Evolutionary conservation across 2,797 vertebrate genomes (phyloP).

Genomic region (Anisognathus igniventris): DNA sequence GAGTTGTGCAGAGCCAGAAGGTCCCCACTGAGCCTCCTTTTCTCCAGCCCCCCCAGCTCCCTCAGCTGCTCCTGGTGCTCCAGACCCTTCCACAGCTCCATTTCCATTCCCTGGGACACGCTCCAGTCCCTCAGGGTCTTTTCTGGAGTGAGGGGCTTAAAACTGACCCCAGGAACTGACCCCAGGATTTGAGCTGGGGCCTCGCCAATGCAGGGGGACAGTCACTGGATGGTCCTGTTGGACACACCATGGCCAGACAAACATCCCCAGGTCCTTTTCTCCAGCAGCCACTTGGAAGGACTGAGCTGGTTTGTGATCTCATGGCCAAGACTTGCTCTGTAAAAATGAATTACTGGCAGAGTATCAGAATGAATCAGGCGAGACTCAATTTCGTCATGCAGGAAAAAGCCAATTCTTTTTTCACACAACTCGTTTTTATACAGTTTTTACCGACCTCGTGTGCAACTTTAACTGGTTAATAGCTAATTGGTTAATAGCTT

Average conservation of each 20-base stretch:
- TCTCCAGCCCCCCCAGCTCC: neutral
- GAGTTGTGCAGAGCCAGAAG: neutral
- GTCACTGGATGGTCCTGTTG: neutral
- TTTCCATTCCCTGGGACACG: neutral
- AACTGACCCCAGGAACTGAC: neutral
- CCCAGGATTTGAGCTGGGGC: neutral
- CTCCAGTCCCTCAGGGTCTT: neutral
- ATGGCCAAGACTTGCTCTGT: neutral
- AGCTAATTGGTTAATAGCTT: neutral
- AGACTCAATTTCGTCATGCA: neutral
- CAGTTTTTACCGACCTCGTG: neutral
- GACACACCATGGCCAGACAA: neutral
- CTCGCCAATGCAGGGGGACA: neutral
- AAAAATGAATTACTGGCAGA: neutral
- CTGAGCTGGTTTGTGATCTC: neutral
- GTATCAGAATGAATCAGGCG: neutral
- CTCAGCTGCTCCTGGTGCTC: rapidly evolving
- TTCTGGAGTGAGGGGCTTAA: neutral
- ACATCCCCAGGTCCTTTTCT: neutral
- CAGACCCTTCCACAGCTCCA: neutral
- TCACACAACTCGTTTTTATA: neutral
- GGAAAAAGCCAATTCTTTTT: neutral
- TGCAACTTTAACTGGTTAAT: neutral
- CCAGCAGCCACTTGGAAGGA: neutral
- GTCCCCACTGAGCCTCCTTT: neutral